These are phyloP conservation scores for Polia nebulosa DNA, from an alignment of 2,888 invertebrate genomes.

Conservation along the genomic window DNA sequence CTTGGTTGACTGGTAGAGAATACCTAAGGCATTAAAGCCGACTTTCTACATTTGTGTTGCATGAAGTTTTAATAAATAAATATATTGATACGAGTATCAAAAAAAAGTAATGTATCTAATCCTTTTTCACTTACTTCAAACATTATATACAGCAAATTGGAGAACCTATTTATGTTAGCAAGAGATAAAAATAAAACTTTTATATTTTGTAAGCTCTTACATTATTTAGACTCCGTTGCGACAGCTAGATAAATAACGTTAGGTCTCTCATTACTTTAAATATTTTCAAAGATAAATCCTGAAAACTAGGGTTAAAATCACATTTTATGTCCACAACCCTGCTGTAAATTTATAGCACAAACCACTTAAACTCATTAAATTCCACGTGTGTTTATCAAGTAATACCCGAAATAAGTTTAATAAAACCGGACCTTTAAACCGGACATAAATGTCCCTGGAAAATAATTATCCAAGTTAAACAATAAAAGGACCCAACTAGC, in stretches of 20 bases:
- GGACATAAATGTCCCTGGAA: conserved; percentile 62
- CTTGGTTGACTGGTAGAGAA: too few species aligned
- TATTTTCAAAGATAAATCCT: conserved; percentile 42
- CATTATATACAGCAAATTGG: too few species aligned
- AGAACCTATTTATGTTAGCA: too few species aligned
- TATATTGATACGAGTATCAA: too few species aligned
- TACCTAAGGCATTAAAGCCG: too few species aligned
- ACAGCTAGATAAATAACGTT: conserved; percentile 33
- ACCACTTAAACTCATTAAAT: conserved; percentile 62
- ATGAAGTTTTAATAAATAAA: too few species aligned
- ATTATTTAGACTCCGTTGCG: conserved; percentile 18
- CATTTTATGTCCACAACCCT: conserved; percentile 41
- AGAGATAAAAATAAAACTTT: background rate
- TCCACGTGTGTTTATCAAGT: conserved; percentile 59
- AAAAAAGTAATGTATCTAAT: too few species aligned
- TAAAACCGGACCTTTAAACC: conserved; percentile 62
- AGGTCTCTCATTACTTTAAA: conserved; percentile 19
- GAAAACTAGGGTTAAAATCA: conserved; percentile 43
- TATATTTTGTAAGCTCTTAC: background rate
- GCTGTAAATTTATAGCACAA: conserved; percentile 47
- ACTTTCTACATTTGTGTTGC: too few species aligned
- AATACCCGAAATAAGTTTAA: conserved; percentile 67
- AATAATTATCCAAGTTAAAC: conserved; percentile 72
- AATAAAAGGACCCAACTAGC: conserved; percentile 65
- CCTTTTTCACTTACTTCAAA: too few species aligned